Evolutionary conservation across 2,888 invertebrate species (phyloP), one percentile per base, ranked within the genome.

Genomic region (Opisthograptis luteolata): DNA sequence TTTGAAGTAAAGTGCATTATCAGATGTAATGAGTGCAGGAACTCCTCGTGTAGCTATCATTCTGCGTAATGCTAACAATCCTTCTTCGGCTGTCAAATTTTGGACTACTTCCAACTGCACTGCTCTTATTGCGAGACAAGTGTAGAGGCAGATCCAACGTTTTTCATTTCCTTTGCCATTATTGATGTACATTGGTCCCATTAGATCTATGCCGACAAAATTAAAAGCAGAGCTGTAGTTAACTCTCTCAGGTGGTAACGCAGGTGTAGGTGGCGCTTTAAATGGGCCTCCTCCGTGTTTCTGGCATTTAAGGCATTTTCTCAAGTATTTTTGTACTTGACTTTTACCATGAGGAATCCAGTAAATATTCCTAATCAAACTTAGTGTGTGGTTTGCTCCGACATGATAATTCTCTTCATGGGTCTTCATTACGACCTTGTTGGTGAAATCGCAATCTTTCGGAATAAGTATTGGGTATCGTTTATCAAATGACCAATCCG

Each of bases 111-210:
- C n/a, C 1, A 62, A 1, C 6, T 51, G 51, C 1, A 58, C 41
- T 0, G 59, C 54, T 22, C 58, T 10, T 5, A 58, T 19, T 1
- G 51, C 48, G 0, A 60, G 31, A 20, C 60, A 62, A 1, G 58
- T 62, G 12, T 43, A 57, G 1, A 60, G 13, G 9, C 52, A 54
- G 1, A 58, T 22, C 61, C 61, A 58, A 24, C 48, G 19, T 20
- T 58, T 58, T 8, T 39, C 17, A n/a, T n/a, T n/a, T n/a, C n/a
- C n/a, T n/a, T n/a, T n/a, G n/a, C n/a, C n/a, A n/a, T n/a, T n/a
- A n/a, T 3, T 17, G 17, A 17, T 5, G 3, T 3, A 5, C 3
- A 17, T 5, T 5, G 17, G 17, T 17, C 17, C 17, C 17, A 17
- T 17, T 3, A 3, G 5, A 17, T 17, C 17, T 17, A 17, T 5